phyloP scores from a whole-genome alignment of 1,140 invertebrate species.

The Ceratina australensis region DNA sequence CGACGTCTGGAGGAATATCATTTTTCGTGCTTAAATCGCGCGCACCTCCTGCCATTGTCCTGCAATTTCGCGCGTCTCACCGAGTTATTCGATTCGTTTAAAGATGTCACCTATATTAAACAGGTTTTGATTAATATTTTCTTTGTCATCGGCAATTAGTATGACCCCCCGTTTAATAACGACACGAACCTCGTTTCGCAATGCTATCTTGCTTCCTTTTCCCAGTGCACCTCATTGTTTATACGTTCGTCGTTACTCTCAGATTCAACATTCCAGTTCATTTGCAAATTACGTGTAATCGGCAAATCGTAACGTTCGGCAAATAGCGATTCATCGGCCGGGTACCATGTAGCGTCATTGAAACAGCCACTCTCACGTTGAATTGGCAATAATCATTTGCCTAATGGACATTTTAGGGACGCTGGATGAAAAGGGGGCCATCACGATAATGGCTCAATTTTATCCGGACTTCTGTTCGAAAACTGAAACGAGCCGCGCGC shows the following conservation, averaged over 20 bases:
- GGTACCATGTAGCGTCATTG: neutral
- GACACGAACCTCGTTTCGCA: too few species aligned
- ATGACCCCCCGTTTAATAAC: too few species aligned
- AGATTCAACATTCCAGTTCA: too few species aligned
- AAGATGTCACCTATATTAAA: too few species aligned
- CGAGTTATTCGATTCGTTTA: too few species aligned
- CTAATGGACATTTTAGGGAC: conserved; percentile 50
- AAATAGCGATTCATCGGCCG: conserved; percentile 35
- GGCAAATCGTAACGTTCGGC: neutral
- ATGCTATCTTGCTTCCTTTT: too few species aligned
- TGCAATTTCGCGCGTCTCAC: too few species aligned
- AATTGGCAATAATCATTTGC: conserved; percentile 49
- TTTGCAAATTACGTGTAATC: too few species aligned
- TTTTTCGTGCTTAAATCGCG: conserved; percentile 61
- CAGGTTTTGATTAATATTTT: too few species aligned
- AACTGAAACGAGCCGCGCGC: neutral
- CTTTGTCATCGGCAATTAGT: too few species aligned
- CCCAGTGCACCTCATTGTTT: too few species aligned
- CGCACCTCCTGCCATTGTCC: conserved; percentile 19
- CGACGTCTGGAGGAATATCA: conserved; percentile 55
- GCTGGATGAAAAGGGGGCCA: neutral
- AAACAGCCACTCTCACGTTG: conserved; percentile 32
- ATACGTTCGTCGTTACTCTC: too few species aligned
- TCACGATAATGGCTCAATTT: neutral
- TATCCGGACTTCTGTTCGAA: conserved; percentile 5